Conservation (phyloP, 2,888 invertebrate species). For the Macrophya alboannulata region DNA sequence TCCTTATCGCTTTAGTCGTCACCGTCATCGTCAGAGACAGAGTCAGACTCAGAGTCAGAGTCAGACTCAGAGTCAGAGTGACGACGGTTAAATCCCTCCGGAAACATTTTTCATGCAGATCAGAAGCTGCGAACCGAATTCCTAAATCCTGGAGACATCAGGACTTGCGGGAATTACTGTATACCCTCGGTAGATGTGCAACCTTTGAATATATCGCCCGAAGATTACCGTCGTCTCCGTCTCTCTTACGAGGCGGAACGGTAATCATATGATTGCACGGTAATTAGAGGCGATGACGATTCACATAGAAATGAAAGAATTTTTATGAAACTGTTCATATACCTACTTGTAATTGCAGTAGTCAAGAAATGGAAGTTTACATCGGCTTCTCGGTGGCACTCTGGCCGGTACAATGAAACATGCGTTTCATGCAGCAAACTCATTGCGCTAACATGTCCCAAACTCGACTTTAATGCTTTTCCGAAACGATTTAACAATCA, state of each 20-base stretch:
- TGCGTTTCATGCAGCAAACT: constrained; percentile 49
- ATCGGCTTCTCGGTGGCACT: background rate
- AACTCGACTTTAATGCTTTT: constrained; percentile 52
- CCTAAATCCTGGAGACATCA: background rate
- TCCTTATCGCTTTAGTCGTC: constrained; percentile 53
- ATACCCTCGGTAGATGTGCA: constrained; percentile 3
- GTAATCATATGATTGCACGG: background rate
- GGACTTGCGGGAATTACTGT: no score
- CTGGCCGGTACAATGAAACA: constrained; percentile 44
- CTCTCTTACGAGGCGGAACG: background rate
- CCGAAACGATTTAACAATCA: constrained; percentile 51
- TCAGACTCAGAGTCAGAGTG: constrained; percentile 31
- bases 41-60: constrained; percentile 17
- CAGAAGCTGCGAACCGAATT: background rate
- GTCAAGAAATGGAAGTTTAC: background rate
- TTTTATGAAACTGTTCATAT: background rate
- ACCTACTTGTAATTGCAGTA: no score
- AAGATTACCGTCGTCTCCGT: background rate
- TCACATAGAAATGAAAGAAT: background rate
- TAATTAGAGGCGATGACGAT: background rate
- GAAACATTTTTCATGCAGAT: constrained; percentile 56
- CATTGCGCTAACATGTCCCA: constrained; percentile 52
- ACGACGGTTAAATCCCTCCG: constrained; percentile 55
- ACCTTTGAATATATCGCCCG: background rate
- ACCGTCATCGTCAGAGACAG: constrained; percentile 32